phyloP scores from a whole-genome alignment of 2,888 invertebrate genomes.

The Heliconius hortense region DNA sequence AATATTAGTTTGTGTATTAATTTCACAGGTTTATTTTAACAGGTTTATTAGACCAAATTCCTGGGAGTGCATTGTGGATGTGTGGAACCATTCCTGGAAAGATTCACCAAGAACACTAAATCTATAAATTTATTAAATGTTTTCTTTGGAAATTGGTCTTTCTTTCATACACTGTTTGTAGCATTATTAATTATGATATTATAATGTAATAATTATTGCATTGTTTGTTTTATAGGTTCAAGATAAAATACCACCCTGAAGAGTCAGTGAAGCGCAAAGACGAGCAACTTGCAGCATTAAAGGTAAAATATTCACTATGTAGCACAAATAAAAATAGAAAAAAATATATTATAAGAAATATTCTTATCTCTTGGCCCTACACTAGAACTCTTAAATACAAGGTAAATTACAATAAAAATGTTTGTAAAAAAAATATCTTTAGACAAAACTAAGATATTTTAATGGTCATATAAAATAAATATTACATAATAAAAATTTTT shows the following conservation, averaged over 20 bases:
- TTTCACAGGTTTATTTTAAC: conserved; percentile 39
- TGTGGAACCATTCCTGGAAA: not conserved
- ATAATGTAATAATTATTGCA: not conserved
- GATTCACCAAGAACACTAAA: not conserved
- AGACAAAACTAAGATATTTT: no score
- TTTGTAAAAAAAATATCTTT: no score
- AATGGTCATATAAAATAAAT: no score
- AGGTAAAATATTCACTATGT: conserved; percentile 76
- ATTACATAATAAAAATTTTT: no score
- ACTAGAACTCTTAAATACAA: not conserved
- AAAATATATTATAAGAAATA: not conserved
- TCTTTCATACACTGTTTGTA: conserved; percentile 24
- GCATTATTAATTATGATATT: not conserved
- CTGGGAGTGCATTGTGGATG: conserved; percentile 17
- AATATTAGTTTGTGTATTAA: conserved; percentile 63
- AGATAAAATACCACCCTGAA: conserved; percentile 99
- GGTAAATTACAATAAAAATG: no score
- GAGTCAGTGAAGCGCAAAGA: conserved; percentile 95
- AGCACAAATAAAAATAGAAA: not conserved
- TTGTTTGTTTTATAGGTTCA: conserved; percentile 89
- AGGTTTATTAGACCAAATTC: conserved; percentile 46
- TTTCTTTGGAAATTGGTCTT: conserved; percentile 41
- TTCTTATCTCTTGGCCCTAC: not conserved
- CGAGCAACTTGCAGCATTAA: conserved; percentile 90
- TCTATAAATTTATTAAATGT: not conserved